phyloP scores from a whole-genome alignment of 2,113 vertebrate genomes.

The Mirza zaza region DNA sequence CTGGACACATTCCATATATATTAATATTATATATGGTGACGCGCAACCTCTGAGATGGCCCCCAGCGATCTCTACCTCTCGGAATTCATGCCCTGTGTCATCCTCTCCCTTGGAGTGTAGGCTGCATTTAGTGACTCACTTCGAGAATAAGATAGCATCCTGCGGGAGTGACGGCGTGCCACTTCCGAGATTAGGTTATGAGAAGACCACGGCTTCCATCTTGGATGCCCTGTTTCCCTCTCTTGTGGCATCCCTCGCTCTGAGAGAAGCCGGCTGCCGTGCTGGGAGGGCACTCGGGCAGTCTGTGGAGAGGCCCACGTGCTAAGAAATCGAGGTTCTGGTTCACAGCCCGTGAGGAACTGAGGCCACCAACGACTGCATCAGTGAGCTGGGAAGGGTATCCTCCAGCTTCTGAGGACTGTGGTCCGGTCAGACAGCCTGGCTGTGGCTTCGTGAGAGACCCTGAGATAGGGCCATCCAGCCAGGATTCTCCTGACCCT shows the following conservation, averaged over 20 bases:
- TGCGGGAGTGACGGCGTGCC: background rate
- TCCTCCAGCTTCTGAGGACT: background rate
- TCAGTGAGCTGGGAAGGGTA: background rate
- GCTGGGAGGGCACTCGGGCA: background rate
- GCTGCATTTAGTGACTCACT: background rate
- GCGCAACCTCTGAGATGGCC: background rate
- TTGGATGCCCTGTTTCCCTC: background rate
- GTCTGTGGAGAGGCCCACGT: background rate
- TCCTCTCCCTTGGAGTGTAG: background rate
- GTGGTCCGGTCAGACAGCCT: too few relatives aligned
- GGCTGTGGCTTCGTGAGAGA: background rate
- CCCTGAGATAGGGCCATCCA: background rate
- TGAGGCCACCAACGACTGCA: accelerated
- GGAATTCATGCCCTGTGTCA: background rate
- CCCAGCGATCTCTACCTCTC: background rate
- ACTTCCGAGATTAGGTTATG: background rate
- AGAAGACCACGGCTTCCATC: background rate
- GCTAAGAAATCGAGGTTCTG: background rate
- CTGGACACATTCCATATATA: background rate
- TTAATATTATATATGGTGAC: background rate
- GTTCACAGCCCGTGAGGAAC: background rate
- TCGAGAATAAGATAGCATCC: background rate
- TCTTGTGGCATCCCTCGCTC: background rate
- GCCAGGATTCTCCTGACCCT: background rate
- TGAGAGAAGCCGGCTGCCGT: background rate